phyloP scores from a whole-genome alignment of 2,888 invertebrate genomes.

The Lepidochrysops patricia region DNA sequence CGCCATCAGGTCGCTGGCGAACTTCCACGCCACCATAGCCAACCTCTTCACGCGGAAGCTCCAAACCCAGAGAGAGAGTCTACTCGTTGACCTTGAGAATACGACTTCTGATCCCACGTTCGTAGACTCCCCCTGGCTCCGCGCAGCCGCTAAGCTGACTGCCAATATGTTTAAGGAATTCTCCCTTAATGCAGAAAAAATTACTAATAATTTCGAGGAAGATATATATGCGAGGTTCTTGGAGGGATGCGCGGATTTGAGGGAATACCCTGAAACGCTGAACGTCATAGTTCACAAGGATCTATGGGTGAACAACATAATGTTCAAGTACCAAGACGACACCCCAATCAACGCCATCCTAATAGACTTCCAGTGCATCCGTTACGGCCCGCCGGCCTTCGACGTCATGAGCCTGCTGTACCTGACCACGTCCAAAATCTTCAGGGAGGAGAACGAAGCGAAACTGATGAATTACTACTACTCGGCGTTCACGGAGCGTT shows the following conservation, averaged over 20 bases:
- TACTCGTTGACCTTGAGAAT: constrained; percentile 34
- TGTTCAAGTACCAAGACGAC: constrained; percentile 44
- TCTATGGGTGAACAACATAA: constrained; percentile 55
- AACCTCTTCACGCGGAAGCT: constrained; percentile 40
- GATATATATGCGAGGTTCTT: constrained; percentile 33
- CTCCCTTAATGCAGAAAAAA: constrained; percentile 33
- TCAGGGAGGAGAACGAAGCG: constrained; percentile 39
- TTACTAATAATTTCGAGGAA: constrained; percentile 32
- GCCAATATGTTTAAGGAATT: constrained; percentile 39
- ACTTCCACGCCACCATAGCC: constrained; percentile 51
- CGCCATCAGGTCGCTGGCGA: constrained; percentile 38
- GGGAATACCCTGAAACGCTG: constrained; percentile 35
- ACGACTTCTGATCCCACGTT: constrained; percentile 40
- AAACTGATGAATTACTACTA: constrained; percentile 40
- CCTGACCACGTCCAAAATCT: constrained; percentile 39
- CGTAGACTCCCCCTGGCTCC: constrained; percentile 41
- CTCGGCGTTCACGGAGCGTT: constrained; percentile 31
- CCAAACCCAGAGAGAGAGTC: constrained; percentile 28
- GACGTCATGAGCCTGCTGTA: constrained; percentile 48
- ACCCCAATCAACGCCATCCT: constrained; percentile 41
- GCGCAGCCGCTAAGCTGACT: constrained; percentile 42
- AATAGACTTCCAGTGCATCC: constrained; percentile 51
- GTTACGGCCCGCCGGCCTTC: constrained; percentile 54
- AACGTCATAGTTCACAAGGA: constrained; percentile 56
- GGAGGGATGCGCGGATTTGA: constrained; percentile 38